Evolutionary conservation across 2,797 vertebrate species (phyloP).

Genomic region (Pagetopsis macropterus): DNA sequence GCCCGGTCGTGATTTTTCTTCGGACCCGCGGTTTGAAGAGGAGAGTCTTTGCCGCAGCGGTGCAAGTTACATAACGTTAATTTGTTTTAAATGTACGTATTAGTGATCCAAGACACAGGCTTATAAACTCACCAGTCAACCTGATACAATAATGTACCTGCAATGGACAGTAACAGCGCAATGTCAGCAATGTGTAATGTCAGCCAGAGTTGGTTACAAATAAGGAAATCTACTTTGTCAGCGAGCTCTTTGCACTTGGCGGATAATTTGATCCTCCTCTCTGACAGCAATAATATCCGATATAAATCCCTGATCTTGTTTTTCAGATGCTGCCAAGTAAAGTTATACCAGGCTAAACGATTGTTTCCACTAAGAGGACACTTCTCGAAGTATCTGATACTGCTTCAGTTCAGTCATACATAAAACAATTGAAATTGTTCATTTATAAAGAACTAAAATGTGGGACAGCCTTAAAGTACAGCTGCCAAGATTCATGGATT

Average conservation of each 20-base stretch:
- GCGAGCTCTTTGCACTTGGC: slow-evolving; percentile 40
- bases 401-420: background rate
- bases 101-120: slow-evolving; percentile 26
- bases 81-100: slow-evolving; percentile 70
- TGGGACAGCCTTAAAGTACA: background rate
- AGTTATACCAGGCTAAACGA: background rate
- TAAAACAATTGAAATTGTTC: background rate
- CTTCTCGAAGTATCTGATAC: background rate
- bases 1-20: background rate
- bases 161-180: background rate
- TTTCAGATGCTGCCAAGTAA: background rate
- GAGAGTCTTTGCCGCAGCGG: slow-evolving; percentile 48
- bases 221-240: slow-evolving; percentile 47
- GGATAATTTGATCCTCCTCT: slow-evolving; percentile 42
- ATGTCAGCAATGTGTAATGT: slow-evolving; percentile 30
- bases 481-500: too few species aligned
- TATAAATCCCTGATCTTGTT: background rate
- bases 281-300: background rate
- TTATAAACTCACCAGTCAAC: slow-evolving; percentile 2
- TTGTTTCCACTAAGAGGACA: background rate
- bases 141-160: background rate
- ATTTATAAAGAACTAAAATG: background rate
- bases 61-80: slow-evolving; percentile 68
- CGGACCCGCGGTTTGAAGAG: background rate
- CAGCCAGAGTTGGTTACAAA: slow-evolving; percentile 25